Conservation (phyloP, 1,140 invertebrate genomes). For the Calycopis cecrops region DNA sequence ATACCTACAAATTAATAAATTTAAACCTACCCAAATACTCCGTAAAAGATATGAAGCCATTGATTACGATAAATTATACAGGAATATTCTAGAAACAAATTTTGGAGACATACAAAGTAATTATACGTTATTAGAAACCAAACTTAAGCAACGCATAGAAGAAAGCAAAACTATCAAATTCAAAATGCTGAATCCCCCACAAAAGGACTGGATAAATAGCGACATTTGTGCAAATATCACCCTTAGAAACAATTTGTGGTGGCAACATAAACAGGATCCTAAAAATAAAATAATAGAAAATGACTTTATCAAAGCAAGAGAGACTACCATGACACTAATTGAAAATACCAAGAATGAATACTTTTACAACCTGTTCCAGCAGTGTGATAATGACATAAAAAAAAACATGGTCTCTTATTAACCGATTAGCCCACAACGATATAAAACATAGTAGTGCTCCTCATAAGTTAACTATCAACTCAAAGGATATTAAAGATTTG, state of each 20-base stretch:
- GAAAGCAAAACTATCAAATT: background rate
- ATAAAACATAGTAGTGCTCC: no score
- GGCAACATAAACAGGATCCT: background rate
- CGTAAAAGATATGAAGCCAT: constrained; percentile 15
- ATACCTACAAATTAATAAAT: constrained; percentile 19
- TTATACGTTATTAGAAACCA: background rate
- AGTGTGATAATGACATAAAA: no score
- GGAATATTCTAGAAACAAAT: background rate
- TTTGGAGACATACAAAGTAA: background rate
- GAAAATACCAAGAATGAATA: no score
- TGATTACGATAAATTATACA: constrained; percentile 10
- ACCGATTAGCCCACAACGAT: no score
- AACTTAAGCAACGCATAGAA: background rate
- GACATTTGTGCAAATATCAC: background rate
- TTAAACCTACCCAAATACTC: background rate
- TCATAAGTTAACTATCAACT: no score
- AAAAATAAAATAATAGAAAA: no score
- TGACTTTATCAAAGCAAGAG: no score
- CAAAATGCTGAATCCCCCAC: background rate
- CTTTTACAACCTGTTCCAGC: no score
- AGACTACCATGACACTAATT: no score
- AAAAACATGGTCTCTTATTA: no score
- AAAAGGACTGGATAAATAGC: constrained; percentile 2
- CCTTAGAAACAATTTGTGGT: background rate
- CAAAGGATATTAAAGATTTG: no score